Percentiles rank a stretch among this genome's conserved stretches.
These are phyloP conservation scores for Drosophila rubida DNA, from an alignment of 2,888 invertebrate genomes.

Conservation along the genomic window DNA sequence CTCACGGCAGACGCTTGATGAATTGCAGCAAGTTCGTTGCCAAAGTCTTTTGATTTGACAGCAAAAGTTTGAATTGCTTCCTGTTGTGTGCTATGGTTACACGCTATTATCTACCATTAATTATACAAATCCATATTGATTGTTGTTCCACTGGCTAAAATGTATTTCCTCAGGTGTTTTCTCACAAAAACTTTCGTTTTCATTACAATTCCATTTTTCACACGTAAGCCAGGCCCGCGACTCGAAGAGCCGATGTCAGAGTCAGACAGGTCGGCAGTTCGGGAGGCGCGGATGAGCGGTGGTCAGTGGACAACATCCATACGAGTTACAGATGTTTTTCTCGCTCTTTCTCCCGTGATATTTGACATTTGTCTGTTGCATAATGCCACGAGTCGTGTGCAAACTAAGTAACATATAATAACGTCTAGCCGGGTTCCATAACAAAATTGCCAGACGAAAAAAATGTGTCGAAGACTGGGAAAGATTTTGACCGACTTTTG, in stretches of 20 bases:
- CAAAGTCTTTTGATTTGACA: constrained; percentile 69
- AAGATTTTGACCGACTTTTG: constrained; percentile 47
- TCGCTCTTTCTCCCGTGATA: constrained; percentile 24
- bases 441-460: constrained; percentile 19
- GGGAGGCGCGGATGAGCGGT: constrained; percentile 23
- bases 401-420: constrained; percentile 36
- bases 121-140: constrained; percentile 27
- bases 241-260: constrained; percentile 13
- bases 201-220: constrained; percentile 60
- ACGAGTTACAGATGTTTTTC: constrained; percentile 14
- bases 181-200: constrained; percentile 66
- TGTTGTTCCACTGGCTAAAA: constrained; percentile 12
- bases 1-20: not conserved
- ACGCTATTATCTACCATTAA: constrained; percentile 9
- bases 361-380: constrained; percentile 65
- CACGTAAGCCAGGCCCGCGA: constrained; percentile 33
- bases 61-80: constrained; percentile 24
- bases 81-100: constrained; percentile 19
- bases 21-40: constrained; percentile 60
- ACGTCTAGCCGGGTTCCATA: constrained; percentile 30
- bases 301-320: constrained; percentile 39
- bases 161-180: constrained; percentile 42
- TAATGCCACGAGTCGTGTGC: constrained; percentile 42
- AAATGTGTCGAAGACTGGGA: constrained; percentile 25
- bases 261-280: constrained; percentile 19